phyloP scores from a whole-genome alignment of 2,113 vertebrate genomes.

The Phalacrocorax pelagicus region DNA sequence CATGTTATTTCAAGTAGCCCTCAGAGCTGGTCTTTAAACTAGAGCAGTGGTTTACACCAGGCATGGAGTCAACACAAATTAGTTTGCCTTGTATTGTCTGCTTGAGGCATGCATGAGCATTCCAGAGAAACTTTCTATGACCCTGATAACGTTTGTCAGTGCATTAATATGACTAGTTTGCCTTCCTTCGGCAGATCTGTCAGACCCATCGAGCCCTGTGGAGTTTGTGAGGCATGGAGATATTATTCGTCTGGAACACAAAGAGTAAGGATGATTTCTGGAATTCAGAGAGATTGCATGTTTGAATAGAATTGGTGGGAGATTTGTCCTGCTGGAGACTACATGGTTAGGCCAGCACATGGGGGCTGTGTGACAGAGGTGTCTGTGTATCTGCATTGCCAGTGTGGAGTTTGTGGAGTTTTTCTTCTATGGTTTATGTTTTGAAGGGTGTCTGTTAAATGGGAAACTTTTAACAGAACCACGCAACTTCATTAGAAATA shows the following conservation, averaged over 20 bases:
- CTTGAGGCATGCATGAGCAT: background rate
- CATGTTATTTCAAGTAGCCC: background rate
- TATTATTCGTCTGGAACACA: conserved; percentile 85
- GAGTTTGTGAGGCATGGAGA: conserved; percentile 89
- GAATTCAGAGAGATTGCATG: background rate
- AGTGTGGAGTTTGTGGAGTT: background rate
- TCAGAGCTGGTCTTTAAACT: background rate
- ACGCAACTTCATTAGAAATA: background rate
- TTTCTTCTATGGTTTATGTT: background rate
- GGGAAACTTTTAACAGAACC: background rate
- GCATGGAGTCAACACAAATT: background rate
- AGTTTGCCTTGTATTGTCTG: background rate
- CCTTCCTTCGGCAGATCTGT: conserved; percentile 66
- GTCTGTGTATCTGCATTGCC: background rate
- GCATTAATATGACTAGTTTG: background rate
- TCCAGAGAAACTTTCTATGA: background rate
- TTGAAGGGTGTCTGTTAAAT: background rate
- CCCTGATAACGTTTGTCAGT: background rate
- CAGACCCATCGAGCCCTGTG: conserved; percentile 75
- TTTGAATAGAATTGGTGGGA: background rate
- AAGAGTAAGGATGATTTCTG: conserved; percentile 78
- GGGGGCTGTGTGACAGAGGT: background rate
- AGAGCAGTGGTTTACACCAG: background rate
- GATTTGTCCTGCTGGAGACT: background rate
- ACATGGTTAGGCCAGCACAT: background rate